Base-by-base conservation (phyloP, 2,113 vertebrate species). In the Callipepla squamata region DNA sequence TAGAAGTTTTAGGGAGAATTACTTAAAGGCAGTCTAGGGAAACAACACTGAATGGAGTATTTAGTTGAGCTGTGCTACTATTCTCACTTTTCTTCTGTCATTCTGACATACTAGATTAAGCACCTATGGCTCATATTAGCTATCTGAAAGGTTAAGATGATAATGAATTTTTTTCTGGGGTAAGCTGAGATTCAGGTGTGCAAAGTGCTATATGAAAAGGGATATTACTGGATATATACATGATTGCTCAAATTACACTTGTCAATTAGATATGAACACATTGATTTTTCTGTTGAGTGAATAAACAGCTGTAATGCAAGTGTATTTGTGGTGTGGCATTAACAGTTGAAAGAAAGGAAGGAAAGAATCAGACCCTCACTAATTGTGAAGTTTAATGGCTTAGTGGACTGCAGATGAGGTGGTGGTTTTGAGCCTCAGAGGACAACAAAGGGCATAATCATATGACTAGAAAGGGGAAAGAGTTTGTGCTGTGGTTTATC, bases 211-310 rank as follows among this genome's bases (percentile, higher is more conserved):
- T 50, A 90, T 66, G 59, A 85, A 80, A 94, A 88, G 68, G 70
- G 47, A 11, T 44, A 40, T 79, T 93, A 67, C 30, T 58, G 80
- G 83, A 45, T 61, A 55, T n/a, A 89, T 44, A n/a, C n/a, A 18
- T 47, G 77, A 50, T 30, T 83, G 48, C 61, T 90, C 44, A 80
- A 91, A 94, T 92, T 90, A 90, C 75, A 28, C 20, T 57, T 93
- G 57, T 81, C 83, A 81, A 59, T 88, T 90, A 83, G 44, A 93
- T 19, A 66, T n/a, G 83, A 94, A 79, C 12, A 28, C 32, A 95
- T 92, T 0, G 68, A 94, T 96, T 96, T 95, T 95, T 88, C 92
- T 80, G 57, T 93, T 83, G 57, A 85, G 45, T 80, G 78, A 93
- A 75, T 51, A 93, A 94, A 63, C 11, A 7, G 38, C 80, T 88